A percentile compares a stretch with the other conserved stretches of the same genome.
phyloP scores from a whole-genome alignment of 2,888 invertebrate species.

The Drosophila crucigera region DNA sequence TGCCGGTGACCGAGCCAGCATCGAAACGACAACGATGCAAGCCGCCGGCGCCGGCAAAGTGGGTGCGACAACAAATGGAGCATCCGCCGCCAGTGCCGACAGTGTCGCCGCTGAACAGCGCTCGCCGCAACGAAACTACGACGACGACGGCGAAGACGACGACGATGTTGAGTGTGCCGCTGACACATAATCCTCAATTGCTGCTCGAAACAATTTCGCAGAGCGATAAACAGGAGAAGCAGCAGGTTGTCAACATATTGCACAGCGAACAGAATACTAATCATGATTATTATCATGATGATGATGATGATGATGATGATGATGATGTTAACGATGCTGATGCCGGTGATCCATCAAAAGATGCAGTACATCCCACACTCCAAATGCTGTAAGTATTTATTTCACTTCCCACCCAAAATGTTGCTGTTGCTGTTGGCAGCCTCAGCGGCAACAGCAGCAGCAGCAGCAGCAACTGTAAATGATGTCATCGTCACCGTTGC shows the following conservation, averaged over 20 bases:
- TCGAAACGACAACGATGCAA: constrained; percentile 18
- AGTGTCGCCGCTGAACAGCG: constrained; percentile 50
- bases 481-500: constrained; percentile 68
- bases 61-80: constrained; percentile 35
- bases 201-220: constrained; percentile 48
- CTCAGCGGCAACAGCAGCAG: constrained; percentile 16
- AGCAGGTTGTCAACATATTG: constrained; percentile 48
- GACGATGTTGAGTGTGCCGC: constrained; percentile 34
- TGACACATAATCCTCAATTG: constrained; percentile 49
- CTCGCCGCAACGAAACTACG: constrained; percentile 13
- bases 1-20: constrained; percentile 6
- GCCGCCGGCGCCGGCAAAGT: constrained; percentile 16
- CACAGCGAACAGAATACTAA: constrained; percentile 11
- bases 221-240: constrained; percentile 41
- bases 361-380: constrained; percentile 39
- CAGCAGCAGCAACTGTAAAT: constrained; percentile 45
- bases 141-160: too few relatives aligned
- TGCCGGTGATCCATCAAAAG: constrained; percentile 29
- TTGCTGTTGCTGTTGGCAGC: constrained; percentile 1
- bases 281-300: background rate
- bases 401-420: background rate
- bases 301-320: background rate
- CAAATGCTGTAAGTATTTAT: constrained; percentile 63
- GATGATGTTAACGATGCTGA: background rate
- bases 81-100: constrained; percentile 55